phyloP scores from a whole-genome alignment of 2,888 invertebrate genomes.

The Aricia artaxerxes region DNA sequence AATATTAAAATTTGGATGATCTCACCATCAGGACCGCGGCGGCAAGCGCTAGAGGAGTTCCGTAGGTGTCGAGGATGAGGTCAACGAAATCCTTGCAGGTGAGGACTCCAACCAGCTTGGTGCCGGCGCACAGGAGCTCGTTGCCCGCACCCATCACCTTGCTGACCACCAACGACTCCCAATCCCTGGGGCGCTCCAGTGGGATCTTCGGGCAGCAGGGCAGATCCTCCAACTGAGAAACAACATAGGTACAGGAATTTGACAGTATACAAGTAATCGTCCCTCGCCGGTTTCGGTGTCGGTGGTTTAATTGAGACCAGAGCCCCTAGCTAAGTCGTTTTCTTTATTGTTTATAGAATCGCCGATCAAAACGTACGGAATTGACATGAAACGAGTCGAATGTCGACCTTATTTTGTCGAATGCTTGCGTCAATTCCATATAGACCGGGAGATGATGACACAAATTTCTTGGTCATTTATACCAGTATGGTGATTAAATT shows the following conservation, averaged over 20 bases:
- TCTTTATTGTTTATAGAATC: too few relatives aligned
- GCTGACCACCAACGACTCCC: not conserved
- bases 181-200: not conserved
- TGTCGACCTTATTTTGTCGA: too few relatives aligned
- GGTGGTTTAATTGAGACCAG: too few relatives aligned
- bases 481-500: too few relatives aligned
- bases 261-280: too few relatives aligned
- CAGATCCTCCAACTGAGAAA: not conserved
- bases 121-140: not conserved
- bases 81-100: not conserved
- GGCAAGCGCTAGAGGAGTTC: not conserved
- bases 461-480: too few relatives aligned
- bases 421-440: too few relatives aligned
- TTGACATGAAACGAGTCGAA: too few relatives aligned
- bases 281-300: too few relatives aligned
- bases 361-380: too few relatives aligned
- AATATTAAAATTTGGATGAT: not conserved
- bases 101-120: not conserved
- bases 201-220: not conserved
- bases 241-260: not conserved
- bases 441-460: too few relatives aligned
- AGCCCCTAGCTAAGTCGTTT: too few relatives aligned
- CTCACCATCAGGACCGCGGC: not conserved
- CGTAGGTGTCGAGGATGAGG: not conserved
- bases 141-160: not conserved